A percentile compares a stretch with the other conserved stretches of the same genome.
phyloP scores from a whole-genome alignment of 2,888 invertebrate genomes.

The Cremastinae sp. region DNA sequence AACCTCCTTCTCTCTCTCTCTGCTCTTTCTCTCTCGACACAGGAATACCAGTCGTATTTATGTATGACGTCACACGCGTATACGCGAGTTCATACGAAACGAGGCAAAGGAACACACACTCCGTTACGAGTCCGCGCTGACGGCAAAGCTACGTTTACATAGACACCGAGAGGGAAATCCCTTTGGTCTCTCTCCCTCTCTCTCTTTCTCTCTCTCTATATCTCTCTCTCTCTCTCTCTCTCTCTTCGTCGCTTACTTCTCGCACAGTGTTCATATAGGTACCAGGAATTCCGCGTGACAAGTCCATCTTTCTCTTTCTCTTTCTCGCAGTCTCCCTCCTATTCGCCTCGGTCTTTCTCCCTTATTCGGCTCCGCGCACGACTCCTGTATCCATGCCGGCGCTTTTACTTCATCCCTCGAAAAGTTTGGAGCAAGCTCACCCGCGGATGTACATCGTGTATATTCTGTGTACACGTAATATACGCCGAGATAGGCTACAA shows the following conservation, averaged over 20 bases:
- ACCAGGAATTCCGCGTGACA: conserved; percentile 48
- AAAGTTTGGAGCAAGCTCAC: conserved; percentile 53
- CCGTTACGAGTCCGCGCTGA: conserved; percentile 10
- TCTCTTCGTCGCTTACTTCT: neutral
- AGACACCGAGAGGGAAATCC: conserved; percentile 38
- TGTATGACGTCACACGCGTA: neutral
- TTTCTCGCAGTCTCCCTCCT: conserved; percentile 32
- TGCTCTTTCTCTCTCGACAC: conserved; percentile 1
- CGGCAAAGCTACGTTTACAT: conserved; percentile 48
- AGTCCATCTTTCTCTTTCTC: conserved; percentile 46
- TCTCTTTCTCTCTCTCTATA: neutral
- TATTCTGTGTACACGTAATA: conserved; percentile 12
- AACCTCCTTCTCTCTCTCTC: too few relatives aligned
- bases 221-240: too few relatives aligned
- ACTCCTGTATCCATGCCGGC: conserved; percentile 17
- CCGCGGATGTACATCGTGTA: conserved; percentile 7
- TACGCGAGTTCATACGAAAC: conserved; percentile 39
- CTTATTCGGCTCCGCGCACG: neutral
- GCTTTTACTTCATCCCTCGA: conserved; percentile 32
- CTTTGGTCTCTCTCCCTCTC: neutral
- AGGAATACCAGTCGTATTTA: conserved; percentile 11
- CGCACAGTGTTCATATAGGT: conserved; percentile 3
- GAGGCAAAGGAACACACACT: conserved; percentile 35
- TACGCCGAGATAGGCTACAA: conserved; percentile 31
- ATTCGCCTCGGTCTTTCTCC: conserved; percentile 27